These are phyloP conservation scores for Pammene aurita DNA, from an alignment of 2,888 invertebrate genomes.

Conservation along the genomic window DNA sequence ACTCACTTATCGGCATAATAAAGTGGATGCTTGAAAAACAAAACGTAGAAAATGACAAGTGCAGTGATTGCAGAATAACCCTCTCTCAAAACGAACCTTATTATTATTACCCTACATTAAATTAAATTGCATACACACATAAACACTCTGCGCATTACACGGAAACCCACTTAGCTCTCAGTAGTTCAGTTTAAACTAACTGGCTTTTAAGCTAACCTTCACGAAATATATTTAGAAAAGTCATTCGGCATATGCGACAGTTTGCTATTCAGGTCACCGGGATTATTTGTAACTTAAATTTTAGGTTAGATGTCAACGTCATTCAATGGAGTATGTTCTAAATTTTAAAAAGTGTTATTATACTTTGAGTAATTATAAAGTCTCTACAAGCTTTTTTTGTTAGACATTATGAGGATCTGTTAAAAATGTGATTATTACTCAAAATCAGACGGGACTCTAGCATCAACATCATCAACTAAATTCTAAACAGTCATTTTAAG, in stretches of 20 bases:
- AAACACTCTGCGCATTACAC: slow-evolving; percentile 48
- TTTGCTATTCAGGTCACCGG: slow-evolving; percentile 50
- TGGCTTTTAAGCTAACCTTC: slow-evolving; percentile 16
- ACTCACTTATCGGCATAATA: too few relatives aligned
- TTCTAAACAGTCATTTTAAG: neutral
- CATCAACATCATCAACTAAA: too few relatives aligned
- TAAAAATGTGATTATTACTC: too few relatives aligned
- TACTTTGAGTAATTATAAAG: slow-evolving; percentile 33
- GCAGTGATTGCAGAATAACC: slow-evolving; percentile 30
- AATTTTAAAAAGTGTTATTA: slow-evolving; percentile 33
- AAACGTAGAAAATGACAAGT: neutral
- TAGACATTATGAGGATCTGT: neutral
- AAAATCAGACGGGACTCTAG: too few relatives aligned
- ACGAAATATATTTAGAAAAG: slow-evolving; percentile 37
- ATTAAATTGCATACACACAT: slow-evolving; percentile 33
- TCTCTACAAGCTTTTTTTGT: neutral
- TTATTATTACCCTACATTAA: slow-evolving; percentile 40
- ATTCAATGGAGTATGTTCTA: slow-evolving; percentile 41
- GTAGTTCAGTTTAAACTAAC: slow-evolving; percentile 16
- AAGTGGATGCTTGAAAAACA: too few relatives aligned
- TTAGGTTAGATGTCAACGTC: slow-evolving; percentile 48
- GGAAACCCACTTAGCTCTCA: slow-evolving; percentile 54
- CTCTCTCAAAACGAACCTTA: slow-evolving; percentile 18
- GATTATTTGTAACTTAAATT: slow-evolving; percentile 38
- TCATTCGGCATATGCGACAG: slow-evolving; percentile 46